These are phyloP conservation scores for Sialis lutaria DNA, from an alignment of 2,888 invertebrate species.

Conservation along the genomic window DNA sequence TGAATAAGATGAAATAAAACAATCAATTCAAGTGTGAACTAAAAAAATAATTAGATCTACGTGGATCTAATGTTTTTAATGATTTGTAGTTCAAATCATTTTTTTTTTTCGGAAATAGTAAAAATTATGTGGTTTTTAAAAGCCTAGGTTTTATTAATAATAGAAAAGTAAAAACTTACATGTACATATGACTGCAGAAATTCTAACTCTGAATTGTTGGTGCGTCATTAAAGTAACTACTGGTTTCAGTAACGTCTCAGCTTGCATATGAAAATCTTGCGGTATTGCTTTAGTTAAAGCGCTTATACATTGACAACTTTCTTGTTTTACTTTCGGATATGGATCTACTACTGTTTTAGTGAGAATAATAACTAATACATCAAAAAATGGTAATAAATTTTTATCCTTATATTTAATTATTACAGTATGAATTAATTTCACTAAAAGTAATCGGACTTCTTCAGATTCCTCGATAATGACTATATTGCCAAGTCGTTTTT, in stretches of 20 bases:
- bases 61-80: too few species aligned
- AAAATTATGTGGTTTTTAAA: too few species aligned
- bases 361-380: constrained; percentile 57
- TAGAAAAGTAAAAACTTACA: constrained; percentile 26
- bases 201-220: constrained; percentile 67
- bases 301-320: constrained; percentile 55
- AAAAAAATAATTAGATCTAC: too few species aligned
- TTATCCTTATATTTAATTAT: constrained; percentile 42
- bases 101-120: too few species aligned
- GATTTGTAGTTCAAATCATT: too few species aligned
- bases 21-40: too few species aligned
- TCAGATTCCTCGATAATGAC: constrained; percentile 59
- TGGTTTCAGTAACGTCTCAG: constrained; percentile 56
- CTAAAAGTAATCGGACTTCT: constrained; percentile 58
- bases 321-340: constrained; percentile 64
- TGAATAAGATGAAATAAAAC: background rate
- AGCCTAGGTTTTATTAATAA: too few species aligned
- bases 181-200: constrained; percentile 54
- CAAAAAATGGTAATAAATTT: constrained; percentile 47
- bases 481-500: constrained; percentile 57
- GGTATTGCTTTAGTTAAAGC: constrained; percentile 43
- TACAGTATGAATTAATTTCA: constrained; percentile 47
- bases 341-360: constrained; percentile 56
- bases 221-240: constrained; percentile 56
- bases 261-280: constrained; percentile 54